Conservation (phyloP, 2,888 invertebrate genomes). For the Microplitis deprimator region DNA sequence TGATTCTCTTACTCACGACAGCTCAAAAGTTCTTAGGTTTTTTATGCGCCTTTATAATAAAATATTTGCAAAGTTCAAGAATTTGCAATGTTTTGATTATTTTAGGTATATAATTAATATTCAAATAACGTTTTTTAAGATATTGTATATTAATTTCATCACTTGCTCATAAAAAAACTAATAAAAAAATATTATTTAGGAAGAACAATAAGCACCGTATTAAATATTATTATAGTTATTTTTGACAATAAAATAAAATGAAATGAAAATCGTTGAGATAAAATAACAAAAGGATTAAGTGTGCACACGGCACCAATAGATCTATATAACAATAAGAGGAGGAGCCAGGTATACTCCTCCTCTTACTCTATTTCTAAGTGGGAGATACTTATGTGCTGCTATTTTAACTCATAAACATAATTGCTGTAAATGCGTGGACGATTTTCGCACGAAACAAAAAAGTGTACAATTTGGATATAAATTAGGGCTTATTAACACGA, state of each 20-base stretch:
- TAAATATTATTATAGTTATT: neutral
- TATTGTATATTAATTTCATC: no score
- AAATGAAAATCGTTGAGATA: neutral
- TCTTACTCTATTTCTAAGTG: constrained; percentile 52
- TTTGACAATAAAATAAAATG: neutral
- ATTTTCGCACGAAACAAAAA: neutral
- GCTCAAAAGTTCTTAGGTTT: neutral
- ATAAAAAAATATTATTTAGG: neutral
- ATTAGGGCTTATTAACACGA: neutral
- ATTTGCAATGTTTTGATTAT: no score
- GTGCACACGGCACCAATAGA: constrained; percentile 29
- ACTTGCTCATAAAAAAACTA: neutral
- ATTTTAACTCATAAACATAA: constrained; percentile 10
- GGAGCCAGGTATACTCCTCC: constrained; percentile 56
- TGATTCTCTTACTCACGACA: constrained; percentile 22
- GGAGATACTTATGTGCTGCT: constrained; percentile 46
- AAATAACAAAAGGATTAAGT: constrained; percentile 2
- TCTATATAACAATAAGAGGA: constrained; percentile 55
- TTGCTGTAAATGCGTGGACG: neutral
- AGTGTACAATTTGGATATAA: neutral
- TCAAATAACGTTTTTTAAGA: no score
- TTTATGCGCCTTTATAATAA: neutral
- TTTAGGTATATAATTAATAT: no score
- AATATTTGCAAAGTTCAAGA: neutral
- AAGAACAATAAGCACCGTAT: neutral